These are phyloP conservation scores for Sphaeramia orbicularis DNA, from an alignment of 2,797 vertebrate genomes.

Conservation along the genomic window DNA sequence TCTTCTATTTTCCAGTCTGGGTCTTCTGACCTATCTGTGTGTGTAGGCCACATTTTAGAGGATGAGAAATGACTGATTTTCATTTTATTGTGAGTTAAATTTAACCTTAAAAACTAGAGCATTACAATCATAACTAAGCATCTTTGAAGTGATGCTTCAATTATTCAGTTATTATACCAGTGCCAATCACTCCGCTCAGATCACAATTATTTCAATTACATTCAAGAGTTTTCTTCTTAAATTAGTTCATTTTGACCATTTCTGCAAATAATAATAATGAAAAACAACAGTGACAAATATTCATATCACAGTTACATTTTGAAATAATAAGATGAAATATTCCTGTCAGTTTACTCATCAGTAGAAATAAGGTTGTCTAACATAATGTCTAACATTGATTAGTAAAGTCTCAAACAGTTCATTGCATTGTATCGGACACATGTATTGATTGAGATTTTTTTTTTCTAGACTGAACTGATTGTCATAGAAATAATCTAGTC, in stretches of 20 bases:
- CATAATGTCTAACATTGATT: too few species aligned
- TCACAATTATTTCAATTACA: constrained; percentile 11
- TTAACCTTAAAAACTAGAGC: neutral
- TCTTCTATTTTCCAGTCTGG: neutral
- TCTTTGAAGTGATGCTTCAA: neutral
- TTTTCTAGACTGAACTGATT: too few species aligned
- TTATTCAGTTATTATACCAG: constrained; percentile 4
- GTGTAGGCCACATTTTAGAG: constrained; percentile 5
- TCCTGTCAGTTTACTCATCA: too few species aligned
- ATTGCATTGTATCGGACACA: too few species aligned
- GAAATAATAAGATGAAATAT: too few species aligned
- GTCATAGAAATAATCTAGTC: too few species aligned
- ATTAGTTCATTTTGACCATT: neutral
- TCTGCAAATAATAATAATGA: constrained; percentile 1
- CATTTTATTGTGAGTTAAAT: neutral
- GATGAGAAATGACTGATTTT: neutral
- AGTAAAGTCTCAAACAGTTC: too few species aligned
- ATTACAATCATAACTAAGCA: neutral
- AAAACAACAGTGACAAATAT: too few species aligned
- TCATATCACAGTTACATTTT: too few species aligned
- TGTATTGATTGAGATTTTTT: too few species aligned
- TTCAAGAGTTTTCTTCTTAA: neutral
- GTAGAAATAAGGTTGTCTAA: too few species aligned
- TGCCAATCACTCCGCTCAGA: neutral
- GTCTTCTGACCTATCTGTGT: neutral